phyloP scores from a whole-genome alignment of 2,113 vertebrate genomes.

The Pungitius pungitius region DNA sequence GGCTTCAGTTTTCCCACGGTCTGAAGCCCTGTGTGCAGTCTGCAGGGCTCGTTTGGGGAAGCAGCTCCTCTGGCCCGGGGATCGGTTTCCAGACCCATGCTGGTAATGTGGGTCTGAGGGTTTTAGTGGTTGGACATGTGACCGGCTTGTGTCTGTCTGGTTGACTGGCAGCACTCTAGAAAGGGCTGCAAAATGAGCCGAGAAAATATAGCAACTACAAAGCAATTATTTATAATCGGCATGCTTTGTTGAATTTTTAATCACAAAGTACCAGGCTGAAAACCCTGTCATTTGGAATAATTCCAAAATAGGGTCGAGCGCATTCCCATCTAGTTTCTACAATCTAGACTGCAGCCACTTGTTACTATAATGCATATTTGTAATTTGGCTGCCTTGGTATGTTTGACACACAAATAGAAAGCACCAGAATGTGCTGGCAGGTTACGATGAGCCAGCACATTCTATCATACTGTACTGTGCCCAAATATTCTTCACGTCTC shows the following conservation, averaged over 20 bases:
- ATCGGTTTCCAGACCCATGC: conserved; percentile 44
- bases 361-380: conserved; percentile 3
- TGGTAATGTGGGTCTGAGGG: conserved; percentile 46
- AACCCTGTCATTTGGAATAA: conserved; percentile 9
- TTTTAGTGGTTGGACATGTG: conserved; percentile 20
- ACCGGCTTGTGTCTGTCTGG: conserved; percentile 25
- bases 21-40: not conserved
- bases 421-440: not conserved
- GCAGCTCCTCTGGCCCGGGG: conserved; percentile 19
- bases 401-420: not conserved
- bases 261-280: not conserved
- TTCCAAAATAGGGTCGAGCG: conserved; percentile 5
- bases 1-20: conserved; percentile 42
- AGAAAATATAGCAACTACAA: not conserved
- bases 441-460: conserved; percentile 5
- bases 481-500: conserved; percentile 7
- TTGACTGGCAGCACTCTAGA: conserved; percentile 27
- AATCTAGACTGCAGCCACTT: conserved; percentile 2
- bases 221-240: not conserved
- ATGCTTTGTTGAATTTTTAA: conserved; percentile 6
- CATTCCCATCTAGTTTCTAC: conserved; percentile 3
- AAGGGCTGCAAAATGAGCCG: conserved; percentile 1
- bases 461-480: conserved; percentile 1
- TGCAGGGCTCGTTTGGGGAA: conserved; percentile 6
- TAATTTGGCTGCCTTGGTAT: conserved; percentile 2